Percentiles rank a stretch among this genome's conserved stretches.
phyloP scores from a whole-genome alignment of 2,113 vertebrate genomes.

The Clarias batrachus region DNA sequence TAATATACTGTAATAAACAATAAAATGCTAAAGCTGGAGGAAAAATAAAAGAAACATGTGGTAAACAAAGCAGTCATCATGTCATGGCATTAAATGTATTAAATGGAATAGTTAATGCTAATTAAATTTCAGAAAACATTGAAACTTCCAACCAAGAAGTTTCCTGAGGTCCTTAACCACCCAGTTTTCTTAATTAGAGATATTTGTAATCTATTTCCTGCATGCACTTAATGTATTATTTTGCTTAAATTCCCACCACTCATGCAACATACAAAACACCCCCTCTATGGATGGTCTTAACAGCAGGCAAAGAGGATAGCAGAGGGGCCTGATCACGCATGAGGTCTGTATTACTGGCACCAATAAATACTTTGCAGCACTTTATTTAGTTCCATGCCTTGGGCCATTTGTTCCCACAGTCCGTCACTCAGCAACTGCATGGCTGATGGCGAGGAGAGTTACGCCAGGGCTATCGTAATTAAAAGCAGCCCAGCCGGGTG shows the following conservation, averaged over 20 bases:
- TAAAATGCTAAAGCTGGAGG: background rate
- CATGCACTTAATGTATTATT: constrained; percentile 26
- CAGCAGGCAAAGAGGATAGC: constrained; percentile 36
- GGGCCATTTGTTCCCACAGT: constrained; percentile 57
- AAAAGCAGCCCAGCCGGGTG: constrained; percentile 47
- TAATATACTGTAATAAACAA: background rate
- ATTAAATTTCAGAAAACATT: background rate
- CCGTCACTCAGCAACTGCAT: constrained; percentile 54
- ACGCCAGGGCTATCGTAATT: constrained; percentile 49
- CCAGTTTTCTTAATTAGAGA: constrained; percentile 21
- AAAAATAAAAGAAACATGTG: background rate
- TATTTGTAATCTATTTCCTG: constrained; percentile 3
- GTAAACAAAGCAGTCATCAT: background rate
- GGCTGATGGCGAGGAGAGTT: constrained; percentile 44
- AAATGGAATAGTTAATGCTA: background rate
- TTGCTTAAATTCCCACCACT: constrained; percentile 28
- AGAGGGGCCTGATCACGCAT: constrained; percentile 40
- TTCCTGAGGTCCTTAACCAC: constrained; percentile 3
- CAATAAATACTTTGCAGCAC: constrained; percentile 56
- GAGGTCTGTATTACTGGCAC: constrained; percentile 49
- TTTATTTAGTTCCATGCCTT: constrained; percentile 57
- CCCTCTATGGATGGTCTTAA: constrained; percentile 24
- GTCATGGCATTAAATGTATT: constrained; percentile 15
- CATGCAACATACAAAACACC: constrained; percentile 24
- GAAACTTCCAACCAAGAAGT: background rate